A percentile compares a stretch with the other conserved stretches of the same genome.
Evolutionary conservation across 2,113 vertebrate species (phyloP).

Genomic region (Rhinopomastus cyanomelas): DNA sequence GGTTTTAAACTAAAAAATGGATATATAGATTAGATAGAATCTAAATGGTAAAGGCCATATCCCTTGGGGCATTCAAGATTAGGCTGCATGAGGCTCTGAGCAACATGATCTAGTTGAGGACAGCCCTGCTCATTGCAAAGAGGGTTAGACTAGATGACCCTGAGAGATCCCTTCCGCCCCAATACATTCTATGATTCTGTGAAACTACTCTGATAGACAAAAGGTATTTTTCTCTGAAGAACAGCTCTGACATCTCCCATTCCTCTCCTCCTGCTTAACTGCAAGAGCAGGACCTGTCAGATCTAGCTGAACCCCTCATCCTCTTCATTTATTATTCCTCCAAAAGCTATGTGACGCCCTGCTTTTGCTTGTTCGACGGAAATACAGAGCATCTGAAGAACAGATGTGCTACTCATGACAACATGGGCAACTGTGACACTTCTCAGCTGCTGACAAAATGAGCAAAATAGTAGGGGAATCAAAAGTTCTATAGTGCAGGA

Average conservation of each 20-base stretch:
- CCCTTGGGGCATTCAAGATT: too few relatives aligned
- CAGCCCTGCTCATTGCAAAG: too few relatives aligned
- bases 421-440: not conserved
- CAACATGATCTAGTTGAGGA: too few relatives aligned
- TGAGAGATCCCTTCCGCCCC: too few relatives aligned
- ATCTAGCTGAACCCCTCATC: not conserved
- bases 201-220: not conserved
- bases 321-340: not conserved
- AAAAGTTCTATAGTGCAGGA: not conserved
- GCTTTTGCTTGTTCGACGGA: not conserved
- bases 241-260: not conserved
- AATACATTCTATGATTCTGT: too few relatives aligned
- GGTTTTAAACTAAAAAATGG: too few relatives aligned
- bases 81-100: too few relatives aligned
- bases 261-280: not conserved
- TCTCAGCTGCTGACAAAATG: not conserved
- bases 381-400: not conserved
- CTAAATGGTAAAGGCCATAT: too few relatives aligned
- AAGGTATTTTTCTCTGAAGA: not conserved
- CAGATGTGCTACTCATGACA: not conserved
- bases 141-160: too few relatives aligned
- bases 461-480: not conserved
- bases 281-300: not conserved
- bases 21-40: too few relatives aligned
- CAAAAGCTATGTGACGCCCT: not conserved